Percentiles rank a stretch among this genome's conserved stretches.
phyloP scores from a whole-genome alignment of 2,797 vertebrate species.

The Gymnoscopelus microlampas region DNA sequence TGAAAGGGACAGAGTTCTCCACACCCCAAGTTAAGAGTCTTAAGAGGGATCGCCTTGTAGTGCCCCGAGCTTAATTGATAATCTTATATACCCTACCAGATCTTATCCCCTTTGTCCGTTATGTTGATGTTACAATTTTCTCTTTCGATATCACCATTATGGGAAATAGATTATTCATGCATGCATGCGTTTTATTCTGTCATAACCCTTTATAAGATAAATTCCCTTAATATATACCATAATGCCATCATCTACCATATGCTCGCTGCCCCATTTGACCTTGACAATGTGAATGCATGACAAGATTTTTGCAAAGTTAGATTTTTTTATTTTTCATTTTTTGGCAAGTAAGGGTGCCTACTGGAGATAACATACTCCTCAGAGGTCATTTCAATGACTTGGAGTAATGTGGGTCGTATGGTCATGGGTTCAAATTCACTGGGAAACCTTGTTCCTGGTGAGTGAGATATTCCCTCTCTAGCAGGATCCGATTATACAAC shows the following conservation, averaged over 20 bases:
- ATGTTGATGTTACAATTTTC: constrained; percentile 24
- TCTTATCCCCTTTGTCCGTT: constrained; percentile 16
- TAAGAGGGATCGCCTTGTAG: constrained; percentile 30
- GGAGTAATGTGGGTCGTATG: constrained; percentile 61
- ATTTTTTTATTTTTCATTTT: constrained; percentile 49
- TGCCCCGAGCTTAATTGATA: constrained; percentile 32
- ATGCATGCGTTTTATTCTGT: constrained; percentile 38
- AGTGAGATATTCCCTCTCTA: constrained; percentile 49
- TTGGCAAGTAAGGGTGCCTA: constrained; percentile 49
- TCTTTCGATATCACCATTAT: neutral
- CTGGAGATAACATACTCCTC: constrained; percentile 62
- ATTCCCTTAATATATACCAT: constrained; percentile 50
- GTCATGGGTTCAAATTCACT: constrained; percentile 37
- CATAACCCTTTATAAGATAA: constrained; percentile 30
- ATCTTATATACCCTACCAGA: constrained; percentile 30
- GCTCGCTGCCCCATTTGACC: constrained; percentile 62
- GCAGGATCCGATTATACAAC: constrained; percentile 34
- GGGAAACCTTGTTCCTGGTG: constrained; percentile 42
- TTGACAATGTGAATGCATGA: constrained; percentile 59
- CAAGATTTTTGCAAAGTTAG: constrained; percentile 65
- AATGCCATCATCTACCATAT: constrained; percentile 55
- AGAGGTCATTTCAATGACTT: constrained; percentile 64
- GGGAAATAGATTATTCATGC: constrained; percentile 14
- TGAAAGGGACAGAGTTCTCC: constrained; percentile 56
- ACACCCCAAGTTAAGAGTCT: constrained; percentile 53